phyloP scores from a whole-genome alignment of 2,797 vertebrate species.

The Lagorchestes hirsutus region DNA sequence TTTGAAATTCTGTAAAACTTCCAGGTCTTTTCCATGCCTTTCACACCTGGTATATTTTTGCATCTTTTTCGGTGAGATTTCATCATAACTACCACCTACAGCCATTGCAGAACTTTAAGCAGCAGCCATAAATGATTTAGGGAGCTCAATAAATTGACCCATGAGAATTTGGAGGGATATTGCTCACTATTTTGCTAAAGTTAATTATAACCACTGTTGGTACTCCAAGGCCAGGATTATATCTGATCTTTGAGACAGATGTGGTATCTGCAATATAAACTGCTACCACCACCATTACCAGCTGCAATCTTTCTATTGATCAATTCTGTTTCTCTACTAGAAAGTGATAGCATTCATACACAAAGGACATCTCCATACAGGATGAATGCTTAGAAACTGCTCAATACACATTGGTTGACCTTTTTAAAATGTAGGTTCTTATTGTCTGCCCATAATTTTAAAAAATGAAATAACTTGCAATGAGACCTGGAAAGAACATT shows the following conservation, averaged over 20 bases:
- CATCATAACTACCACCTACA: neutral
- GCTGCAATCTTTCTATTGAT: neutral
- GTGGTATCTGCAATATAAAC: neutral
- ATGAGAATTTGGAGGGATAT: neutral
- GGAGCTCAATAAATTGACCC: neutral
- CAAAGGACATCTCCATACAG: neutral
- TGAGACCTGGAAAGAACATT: neutral
- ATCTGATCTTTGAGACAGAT: constrained; percentile 14
- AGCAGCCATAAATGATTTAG: neutral
- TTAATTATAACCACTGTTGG: neutral
- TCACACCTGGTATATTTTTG: neutral
- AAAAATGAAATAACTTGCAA: neutral
- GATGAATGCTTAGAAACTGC: neutral
- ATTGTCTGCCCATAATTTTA: neutral
- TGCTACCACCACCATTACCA: neutral
- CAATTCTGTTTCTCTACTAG: neutral
- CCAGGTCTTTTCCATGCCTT: neutral
- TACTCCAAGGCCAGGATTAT: neutral
- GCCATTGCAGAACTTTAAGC: neutral
- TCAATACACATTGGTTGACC: neutral
- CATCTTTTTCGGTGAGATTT: neutral
- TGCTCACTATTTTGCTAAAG: neutral
- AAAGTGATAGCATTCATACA: neutral
- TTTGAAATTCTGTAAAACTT: neutral
- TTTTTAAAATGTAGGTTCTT: neutral